Base-by-base conservation (phyloP, 2,113 vertebrate species). In the Athene cunicularia region DNA sequence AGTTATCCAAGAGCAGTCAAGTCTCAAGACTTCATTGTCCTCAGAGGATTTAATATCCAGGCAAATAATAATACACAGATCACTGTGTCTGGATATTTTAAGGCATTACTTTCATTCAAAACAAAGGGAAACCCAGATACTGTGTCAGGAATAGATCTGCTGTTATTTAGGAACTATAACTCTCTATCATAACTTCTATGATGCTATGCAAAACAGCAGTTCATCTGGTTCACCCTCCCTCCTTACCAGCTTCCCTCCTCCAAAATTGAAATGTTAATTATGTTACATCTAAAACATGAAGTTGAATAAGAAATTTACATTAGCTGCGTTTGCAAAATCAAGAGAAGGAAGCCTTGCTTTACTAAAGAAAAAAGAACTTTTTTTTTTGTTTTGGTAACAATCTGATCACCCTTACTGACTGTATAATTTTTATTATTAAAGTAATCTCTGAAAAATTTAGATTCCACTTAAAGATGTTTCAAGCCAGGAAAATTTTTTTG, bases 401-500 rank as follows among this genome's bases (percentile, higher is more conserved):
- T 59, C 4, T 1, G 3, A 41, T 81, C 14, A 67, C 6, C 24
- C 37, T 77, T 76, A 73, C 67, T 3, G 2, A 73, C 45, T 28
- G 14, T 60, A 59, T 68, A 37, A 79, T 90, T 35, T 88, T 66
- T 41, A 63, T 80, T 77, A 88, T 73, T 72, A 82, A 93, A 90
- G 11, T 22, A 85, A 70, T 71, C 35, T 47, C 63, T 94, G 59
- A 95, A 94, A 93, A 76, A 73, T 49, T 90, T 86, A 45, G 2
- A 62, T 73, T 92, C 43, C 45, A 70, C 37, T 91, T 71, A 39
- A 18, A 92, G 75, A 74, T 77, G 67, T 67, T 91, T 88, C 63
- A 94, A 88, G 55, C 14, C 67, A 88, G 45, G 45, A 92, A 86
- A 93, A 93, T 80, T 83, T 59, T 96, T 94, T 90, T 92, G 30